Percentiles rank a stretch among this genome's conserved stretches.
These are phyloP conservation scores for Crocallis elinguaria DNA, from an alignment of 2,888 invertebrate species.

Conservation along the genomic window DNA sequence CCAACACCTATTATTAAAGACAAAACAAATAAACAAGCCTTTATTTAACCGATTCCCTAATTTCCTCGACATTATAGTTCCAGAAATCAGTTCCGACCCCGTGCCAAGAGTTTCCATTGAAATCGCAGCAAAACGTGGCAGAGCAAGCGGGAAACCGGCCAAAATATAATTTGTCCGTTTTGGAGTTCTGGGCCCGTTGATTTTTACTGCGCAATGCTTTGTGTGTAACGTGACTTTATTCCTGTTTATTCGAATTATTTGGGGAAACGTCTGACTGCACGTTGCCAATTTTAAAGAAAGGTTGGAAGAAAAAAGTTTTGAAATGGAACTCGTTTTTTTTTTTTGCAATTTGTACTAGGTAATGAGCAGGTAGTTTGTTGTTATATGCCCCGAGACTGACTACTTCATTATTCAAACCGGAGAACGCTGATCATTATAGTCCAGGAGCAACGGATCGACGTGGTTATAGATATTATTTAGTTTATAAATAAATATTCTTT, in stretches of 20 bases:
- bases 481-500: too few species aligned
- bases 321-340: too few species aligned
- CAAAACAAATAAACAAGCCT: background rate
- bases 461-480: too few species aligned
- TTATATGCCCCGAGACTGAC: too few species aligned
- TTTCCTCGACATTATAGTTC: background rate
- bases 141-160: conserved; percentile 31
- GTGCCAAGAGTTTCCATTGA: conserved; percentile 38
- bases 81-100: conserved; percentile 7
- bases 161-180: conserved; percentile 42
- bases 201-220: conserved; percentile 31
- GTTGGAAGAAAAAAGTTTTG: too few species aligned
- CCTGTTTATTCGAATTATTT: conserved; percentile 24
- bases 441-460: too few species aligned
- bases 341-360: too few species aligned
- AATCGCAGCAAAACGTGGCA: conserved; percentile 27
- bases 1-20: too few species aligned
- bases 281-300: conserved; percentile 18
- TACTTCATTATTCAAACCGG: too few species aligned
- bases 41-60: background rate
- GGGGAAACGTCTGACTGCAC: background rate
- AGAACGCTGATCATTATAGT: too few species aligned
- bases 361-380: too few species aligned
- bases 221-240: conserved; percentile 21
- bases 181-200: conserved; percentile 35